These are phyloP conservation scores for Agrotis segetum DNA, from an alignment of 2,888 invertebrate species.

Conservation along the genomic window DNA sequence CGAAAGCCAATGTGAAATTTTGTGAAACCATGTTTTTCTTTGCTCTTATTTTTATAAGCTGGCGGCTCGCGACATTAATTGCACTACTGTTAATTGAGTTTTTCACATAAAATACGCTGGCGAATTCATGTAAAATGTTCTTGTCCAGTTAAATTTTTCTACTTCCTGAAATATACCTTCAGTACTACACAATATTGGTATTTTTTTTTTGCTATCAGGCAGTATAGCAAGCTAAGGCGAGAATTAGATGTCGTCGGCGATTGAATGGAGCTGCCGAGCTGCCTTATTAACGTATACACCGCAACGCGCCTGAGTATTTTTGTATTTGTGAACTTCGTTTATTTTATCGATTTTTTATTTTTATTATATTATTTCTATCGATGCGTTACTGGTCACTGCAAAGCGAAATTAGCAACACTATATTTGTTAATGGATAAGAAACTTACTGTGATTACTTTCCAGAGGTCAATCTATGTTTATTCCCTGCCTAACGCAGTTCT, in stretches of 20 bases:
- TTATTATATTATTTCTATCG: no score
- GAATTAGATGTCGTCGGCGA: neutral
- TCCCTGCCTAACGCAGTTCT: conserved; percentile 13
- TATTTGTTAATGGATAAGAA: neutral
- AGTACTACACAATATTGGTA: neutral
- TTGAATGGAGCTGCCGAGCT: neutral
- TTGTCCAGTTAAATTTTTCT: neutral
- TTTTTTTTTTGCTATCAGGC: neutral
- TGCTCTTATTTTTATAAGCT: neutral
- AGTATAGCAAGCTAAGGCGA: neutral
- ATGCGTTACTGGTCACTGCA: neutral
- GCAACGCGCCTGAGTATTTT: neutral
- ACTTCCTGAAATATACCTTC: neutral
- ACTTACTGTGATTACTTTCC: no score
- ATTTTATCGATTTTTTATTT: no score
- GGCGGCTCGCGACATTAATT: neutral
- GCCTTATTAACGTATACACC: neutral
- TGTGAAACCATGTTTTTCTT: neutral
- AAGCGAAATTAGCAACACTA: neutral
- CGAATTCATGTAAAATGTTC: neutral
- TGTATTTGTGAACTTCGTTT: neutral
- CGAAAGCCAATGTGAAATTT: neutral
- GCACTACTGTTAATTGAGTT: neutral
- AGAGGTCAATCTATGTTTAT: no score
- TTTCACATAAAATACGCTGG: neutral